These are phyloP conservation scores for Entomyzon cyanotis DNA, from an alignment of 2,113 vertebrate species.

Conservation along the genomic window DNA sequence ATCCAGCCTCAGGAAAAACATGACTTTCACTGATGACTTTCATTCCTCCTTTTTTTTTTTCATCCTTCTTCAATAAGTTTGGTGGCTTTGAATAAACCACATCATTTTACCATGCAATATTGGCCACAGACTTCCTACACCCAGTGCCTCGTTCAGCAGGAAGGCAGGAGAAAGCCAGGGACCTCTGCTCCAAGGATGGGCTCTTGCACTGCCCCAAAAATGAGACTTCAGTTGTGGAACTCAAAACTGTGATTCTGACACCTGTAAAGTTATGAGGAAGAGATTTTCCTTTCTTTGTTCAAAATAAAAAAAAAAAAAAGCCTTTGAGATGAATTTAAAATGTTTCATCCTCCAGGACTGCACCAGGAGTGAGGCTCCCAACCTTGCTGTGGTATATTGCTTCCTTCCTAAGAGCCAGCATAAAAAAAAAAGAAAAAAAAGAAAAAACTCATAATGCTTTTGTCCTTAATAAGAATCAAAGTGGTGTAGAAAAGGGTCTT, in stretches of 20 bases:
- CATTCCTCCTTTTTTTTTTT: neutral
- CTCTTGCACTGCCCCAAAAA: neutral
- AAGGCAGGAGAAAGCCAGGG: neutral
- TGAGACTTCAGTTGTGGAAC: neutral
- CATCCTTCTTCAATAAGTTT: neutral
- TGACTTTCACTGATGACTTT: neutral
- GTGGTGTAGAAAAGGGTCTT: conserved; percentile 35
- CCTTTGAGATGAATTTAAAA: conserved; percentile 15
- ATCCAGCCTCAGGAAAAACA: neutral
- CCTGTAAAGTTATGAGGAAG: neutral
- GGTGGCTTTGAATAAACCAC: neutral
- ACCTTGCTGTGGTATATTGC: neutral
- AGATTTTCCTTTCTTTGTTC: neutral
- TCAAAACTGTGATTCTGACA: neutral
- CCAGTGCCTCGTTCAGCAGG: neutral
- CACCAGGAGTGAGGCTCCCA: neutral
- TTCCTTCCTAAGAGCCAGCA: conserved; percentile 31
- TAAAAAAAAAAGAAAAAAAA: too few relatives aligned
- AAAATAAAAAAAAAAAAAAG: neutral
- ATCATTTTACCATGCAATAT: neutral
- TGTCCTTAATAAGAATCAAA: conserved; percentile 56
- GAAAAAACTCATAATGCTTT: neutral
- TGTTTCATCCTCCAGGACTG: conserved; percentile 2
- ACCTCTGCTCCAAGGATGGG: neutral
- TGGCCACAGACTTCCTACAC: neutral